A percentile compares a stretch with the other conserved stretches of the same genome.
phyloP scores from a whole-genome alignment of 2,113 vertebrate species.

The Manacus vitellinus region DNA sequence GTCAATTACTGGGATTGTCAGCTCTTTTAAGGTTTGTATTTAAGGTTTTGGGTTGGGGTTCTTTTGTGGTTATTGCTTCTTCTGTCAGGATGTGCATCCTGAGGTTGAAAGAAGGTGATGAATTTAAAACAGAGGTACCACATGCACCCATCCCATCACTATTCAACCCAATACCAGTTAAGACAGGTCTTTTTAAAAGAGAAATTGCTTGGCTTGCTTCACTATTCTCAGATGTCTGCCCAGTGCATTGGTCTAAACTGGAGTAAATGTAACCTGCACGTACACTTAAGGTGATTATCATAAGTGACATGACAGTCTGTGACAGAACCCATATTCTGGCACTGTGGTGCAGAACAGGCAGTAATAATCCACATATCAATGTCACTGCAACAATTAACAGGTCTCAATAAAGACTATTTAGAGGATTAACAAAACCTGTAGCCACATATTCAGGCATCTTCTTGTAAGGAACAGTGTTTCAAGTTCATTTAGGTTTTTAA shows the following conservation, averaged over 20 bases:
- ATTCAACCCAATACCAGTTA: not conserved
- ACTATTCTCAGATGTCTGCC: not conserved
- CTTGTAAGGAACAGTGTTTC: not conserved
- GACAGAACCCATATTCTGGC: not conserved
- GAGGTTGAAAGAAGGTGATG: not conserved
- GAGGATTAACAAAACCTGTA: not conserved
- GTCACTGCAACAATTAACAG: not conserved
- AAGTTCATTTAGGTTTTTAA: not conserved
- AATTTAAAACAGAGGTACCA: conserved; percentile 15
- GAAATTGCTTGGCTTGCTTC: not conserved
- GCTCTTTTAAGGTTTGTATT: not conserved
- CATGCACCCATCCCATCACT: not conserved
- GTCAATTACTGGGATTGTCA: not conserved
- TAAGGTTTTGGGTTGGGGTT: not conserved
- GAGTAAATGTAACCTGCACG: not conserved
- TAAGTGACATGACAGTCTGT: not conserved
- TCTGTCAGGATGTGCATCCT: not conserved
- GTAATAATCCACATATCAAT: not conserved
- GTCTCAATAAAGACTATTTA: not conserved
- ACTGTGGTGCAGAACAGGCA: not conserved
- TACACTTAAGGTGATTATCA: not conserved
- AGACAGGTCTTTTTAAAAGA: not conserved
- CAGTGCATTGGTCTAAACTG: not conserved
- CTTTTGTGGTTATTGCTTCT: not conserved
- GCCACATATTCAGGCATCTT: not conserved